A percentile compares a stretch with the other conserved stretches of the same genome.
These are phyloP conservation scores for Lichenostomus cassidix DNA, from an alignment of 2,113 vertebrate species.

Conservation along the genomic window DNA sequence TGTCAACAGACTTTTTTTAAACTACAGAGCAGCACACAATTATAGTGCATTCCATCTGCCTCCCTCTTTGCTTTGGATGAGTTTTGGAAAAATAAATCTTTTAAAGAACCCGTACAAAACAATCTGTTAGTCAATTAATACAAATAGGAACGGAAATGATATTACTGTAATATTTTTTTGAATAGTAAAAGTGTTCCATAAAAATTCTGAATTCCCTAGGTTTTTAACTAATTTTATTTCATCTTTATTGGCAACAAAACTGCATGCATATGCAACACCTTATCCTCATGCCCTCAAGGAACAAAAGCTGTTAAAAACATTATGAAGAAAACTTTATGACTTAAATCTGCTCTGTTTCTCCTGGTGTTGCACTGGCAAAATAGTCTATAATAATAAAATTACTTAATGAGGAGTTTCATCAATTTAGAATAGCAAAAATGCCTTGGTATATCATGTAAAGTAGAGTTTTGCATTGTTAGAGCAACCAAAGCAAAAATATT, in stretches of 20 bases:
- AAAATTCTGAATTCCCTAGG: conserved; percentile 57
- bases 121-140: conserved; percentile 66
- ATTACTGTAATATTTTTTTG: conserved; percentile 47
- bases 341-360: conserved; percentile 53
- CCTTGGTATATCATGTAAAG: conserved; percentile 1
- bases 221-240: conserved; percentile 73
- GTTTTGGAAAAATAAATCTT: conserved; percentile 60
- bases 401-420: conserved; percentile 64
- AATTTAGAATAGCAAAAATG: conserved; percentile 35
- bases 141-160: conserved; percentile 58
- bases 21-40: background rate
- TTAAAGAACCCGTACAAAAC: conserved; percentile 35
- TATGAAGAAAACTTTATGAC: conserved; percentile 52
- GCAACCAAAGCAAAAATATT: conserved; percentile 19
- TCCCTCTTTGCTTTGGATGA: conserved; percentile 42
- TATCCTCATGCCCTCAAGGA: conserved; percentile 50
- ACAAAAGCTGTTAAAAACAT: conserved; percentile 66
- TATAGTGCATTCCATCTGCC: conserved; percentile 32
- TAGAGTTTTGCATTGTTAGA: background rate
- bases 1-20: conserved; percentile 13
- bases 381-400: conserved; percentile 60
- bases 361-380: conserved; percentile 6
- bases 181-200: conserved; percentile 56
- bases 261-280: conserved; percentile 62
- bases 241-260: conserved; percentile 65